These are phyloP conservation scores for Agonopterix arenella DNA, from an alignment of 2,888 invertebrate species.

Conservation along the genomic window DNA sequence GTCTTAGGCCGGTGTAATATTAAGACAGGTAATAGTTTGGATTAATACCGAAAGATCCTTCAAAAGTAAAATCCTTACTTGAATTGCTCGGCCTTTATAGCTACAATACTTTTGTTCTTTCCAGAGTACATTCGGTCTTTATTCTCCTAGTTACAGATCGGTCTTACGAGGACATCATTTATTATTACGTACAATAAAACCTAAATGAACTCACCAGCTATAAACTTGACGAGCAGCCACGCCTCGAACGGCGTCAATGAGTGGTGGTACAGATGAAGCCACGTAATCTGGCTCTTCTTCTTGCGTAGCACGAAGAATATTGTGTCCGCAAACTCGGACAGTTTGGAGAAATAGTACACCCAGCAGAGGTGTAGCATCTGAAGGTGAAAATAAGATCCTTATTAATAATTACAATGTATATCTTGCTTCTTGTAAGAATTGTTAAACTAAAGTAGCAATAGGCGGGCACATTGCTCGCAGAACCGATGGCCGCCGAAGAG, in stretches of 20 bases:
- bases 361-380: conserved; percentile 92
- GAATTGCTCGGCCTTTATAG: too few species aligned
- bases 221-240: conserved; percentile 86
- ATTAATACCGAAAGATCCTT: too few species aligned
- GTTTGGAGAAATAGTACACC: conserved; percentile 94
- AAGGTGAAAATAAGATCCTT: background rate
- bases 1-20: too few species aligned
- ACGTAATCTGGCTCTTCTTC: conserved; percentile 89
- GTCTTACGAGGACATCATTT: too few species aligned
- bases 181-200: background rate
- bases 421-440: background rate
- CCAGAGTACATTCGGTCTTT: too few species aligned
- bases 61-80: too few species aligned
- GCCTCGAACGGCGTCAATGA: conserved; percentile 86
- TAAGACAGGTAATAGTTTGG: too few species aligned
- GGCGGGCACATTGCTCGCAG: too few species aligned
- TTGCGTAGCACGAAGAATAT: conserved; percentile 90
- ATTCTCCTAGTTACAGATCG: too few species aligned
- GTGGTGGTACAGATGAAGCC: conserved; percentile 91
- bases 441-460: too few species aligned
- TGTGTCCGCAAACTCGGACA: conserved; percentile 92
- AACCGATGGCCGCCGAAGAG: too few species aligned
- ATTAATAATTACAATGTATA: background rate
- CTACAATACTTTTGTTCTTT: too few species aligned
- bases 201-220: conserved; percentile 75